These are phyloP conservation scores for Silurus lanzhouensis DNA, from an alignment of 2,797 vertebrate genomes.

Conservation along the genomic window DNA sequence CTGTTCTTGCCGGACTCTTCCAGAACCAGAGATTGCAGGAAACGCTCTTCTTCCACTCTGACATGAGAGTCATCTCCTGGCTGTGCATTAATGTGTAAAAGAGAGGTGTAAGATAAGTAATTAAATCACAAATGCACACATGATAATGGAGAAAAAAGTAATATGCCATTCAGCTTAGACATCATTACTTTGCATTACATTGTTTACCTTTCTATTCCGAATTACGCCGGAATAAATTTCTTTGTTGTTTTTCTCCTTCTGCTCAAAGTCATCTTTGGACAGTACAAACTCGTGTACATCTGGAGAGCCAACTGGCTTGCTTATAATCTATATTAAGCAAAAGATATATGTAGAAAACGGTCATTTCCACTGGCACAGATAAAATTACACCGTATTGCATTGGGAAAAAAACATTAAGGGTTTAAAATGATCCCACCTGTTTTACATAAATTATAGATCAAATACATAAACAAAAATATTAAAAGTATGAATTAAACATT, in stretches of 20 bases:
- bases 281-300: conserved; percentile 92
- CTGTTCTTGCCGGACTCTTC: conserved; percentile 82
- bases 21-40: conserved; percentile 78
- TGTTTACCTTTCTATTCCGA: conserved; percentile 84
- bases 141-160: background rate
- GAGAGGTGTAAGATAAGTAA: background rate
- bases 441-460: too few species aligned
- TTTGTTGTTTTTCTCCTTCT: conserved; percentile 86
- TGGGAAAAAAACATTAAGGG: too few species aligned
- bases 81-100: conserved; percentile 62
- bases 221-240: conserved; percentile 83
- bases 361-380: background rate
- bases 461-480: too few species aligned
- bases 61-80: conserved; percentile 82
- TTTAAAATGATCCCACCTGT: too few species aligned
- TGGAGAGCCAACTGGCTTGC: conserved; percentile 78
- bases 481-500: too few species aligned
- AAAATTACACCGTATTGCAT: background rate
- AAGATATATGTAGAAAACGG: too few species aligned
- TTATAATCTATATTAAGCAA: conserved; percentile 80
- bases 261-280: conserved; percentile 92
- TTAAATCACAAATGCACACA: background rate
- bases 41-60: conserved; percentile 75
- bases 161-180: background rate
- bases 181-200: background rate